Percentiles rank a stretch among this genome's conserved stretches.
phyloP scores from a whole-genome alignment of 1,140 invertebrate genomes.

The Maniola jurtina region DNA sequence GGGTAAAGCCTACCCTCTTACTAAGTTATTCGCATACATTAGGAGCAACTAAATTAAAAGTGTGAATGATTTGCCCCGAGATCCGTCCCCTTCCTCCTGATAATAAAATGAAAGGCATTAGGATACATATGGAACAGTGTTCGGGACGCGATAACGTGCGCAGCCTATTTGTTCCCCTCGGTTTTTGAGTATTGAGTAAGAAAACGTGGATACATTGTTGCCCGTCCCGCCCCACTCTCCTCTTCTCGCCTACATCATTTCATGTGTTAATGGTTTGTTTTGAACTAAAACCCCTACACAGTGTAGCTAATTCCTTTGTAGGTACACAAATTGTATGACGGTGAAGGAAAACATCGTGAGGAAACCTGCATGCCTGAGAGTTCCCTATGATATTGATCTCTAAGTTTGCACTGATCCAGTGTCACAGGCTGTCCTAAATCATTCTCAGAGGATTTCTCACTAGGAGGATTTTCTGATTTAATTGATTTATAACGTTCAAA shows the following conservation, averaged over 20 bases:
- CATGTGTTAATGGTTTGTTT: conserved; percentile 17
- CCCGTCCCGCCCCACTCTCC: conserved; percentile 12
- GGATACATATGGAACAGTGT: conserved; percentile 64
- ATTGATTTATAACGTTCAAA: no score
- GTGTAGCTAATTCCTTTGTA: no score
- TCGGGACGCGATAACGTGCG: conserved; percentile 58
- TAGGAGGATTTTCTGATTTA: no score
- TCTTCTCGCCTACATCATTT: conserved; percentile 15
- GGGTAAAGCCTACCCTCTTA: conserved; percentile 47
- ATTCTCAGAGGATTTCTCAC: no score
- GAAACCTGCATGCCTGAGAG: no score
- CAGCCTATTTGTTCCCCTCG: conserved; percentile 57
- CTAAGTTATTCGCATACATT: conserved; percentile 72
- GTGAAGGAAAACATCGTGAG: no score
- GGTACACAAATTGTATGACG: no score
- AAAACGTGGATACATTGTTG: conserved; percentile 34
- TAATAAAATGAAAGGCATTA: conserved; percentile 71
- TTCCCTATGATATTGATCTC: no score
- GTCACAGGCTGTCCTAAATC: no score
- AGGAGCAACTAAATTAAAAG: conserved; percentile 76
- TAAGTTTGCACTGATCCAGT: no score
- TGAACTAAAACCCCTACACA: not conserved
- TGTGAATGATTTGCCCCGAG: conserved; percentile 66
- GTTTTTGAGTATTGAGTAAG: conserved; percentile 35
- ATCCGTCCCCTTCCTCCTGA: conserved; percentile 45